Evolutionary conservation across 2,888 invertebrate species (phyloP).

Genomic region (Oxytorus armatus): DNA sequence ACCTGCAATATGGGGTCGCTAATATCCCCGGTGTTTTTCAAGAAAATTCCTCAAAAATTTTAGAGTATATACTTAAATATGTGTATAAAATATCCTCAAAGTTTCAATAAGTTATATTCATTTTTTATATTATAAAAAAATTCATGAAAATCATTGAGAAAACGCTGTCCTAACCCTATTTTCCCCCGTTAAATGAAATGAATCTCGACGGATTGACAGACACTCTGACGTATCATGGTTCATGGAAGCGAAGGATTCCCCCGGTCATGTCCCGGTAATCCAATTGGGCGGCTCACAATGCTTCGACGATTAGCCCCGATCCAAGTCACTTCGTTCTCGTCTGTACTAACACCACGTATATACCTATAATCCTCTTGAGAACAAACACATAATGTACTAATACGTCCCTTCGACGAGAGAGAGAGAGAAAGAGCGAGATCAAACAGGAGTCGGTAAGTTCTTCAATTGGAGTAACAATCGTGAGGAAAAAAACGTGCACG

Average conservation of each 20-base stretch:
- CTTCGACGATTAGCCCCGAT: conserved; percentile 77
- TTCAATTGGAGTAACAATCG: conserved; percentile 48
- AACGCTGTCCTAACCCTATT: no score
- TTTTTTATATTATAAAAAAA: no score
- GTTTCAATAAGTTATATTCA: no score
- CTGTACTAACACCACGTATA: background rate
- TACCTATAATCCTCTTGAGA: conserved; percentile 5
- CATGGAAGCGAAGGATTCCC: conserved; percentile 30
- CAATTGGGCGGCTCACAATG: conserved; percentile 78
- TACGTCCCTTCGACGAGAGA: conserved; percentile 40
- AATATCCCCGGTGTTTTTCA: no score
- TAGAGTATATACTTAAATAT: no score
- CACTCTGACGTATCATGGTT: conserved; percentile 38
- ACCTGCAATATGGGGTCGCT: no score
- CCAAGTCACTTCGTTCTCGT: conserved; percentile 41
- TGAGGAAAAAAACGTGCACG: conserved; percentile 49
- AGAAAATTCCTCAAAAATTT: no score
- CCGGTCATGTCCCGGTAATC: conserved; percentile 72
- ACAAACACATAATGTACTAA: conserved; percentile 27
- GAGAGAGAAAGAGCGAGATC: conserved; percentile 6
- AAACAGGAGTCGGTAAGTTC: conserved; percentile 34
- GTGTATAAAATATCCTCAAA: no score
- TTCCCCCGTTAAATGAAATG: no score
- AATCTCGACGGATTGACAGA: conserved; percentile 31
- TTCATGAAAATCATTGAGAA: no score